Conservation (phyloP, 2,888 invertebrate species). For the Xestia rhomboidea region DNA sequence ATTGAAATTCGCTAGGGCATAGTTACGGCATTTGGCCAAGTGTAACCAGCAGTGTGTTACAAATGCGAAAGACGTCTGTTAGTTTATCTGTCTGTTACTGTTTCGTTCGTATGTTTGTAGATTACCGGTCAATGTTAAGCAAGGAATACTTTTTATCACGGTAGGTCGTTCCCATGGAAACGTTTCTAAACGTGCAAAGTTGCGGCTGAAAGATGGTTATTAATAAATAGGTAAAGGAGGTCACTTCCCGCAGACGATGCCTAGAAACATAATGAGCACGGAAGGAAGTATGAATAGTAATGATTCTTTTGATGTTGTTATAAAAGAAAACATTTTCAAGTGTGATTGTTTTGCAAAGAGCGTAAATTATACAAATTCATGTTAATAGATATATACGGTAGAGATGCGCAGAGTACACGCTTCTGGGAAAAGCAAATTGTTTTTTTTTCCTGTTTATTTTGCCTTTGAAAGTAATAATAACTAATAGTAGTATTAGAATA, state of each 20-base stretch:
- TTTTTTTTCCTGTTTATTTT: not conserved
- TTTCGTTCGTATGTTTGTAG: not conserved
- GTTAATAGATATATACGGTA: not conserved
- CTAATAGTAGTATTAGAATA: not conserved
- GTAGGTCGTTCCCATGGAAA: not conserved
- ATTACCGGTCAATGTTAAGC: not conserved
- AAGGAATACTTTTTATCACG: not conserved
- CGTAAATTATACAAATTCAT: slow-evolving; percentile 17
- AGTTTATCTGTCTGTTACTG: not conserved
- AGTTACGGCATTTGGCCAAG: no score
- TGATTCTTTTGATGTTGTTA: slow-evolving; percentile 27
- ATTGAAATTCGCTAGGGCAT: no score
- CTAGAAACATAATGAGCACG: not conserved
- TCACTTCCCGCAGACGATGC: not conserved
- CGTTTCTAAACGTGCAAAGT: not conserved
- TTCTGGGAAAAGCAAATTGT: not conserved
- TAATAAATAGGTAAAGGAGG: not conserved
- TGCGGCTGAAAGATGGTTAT: no score
- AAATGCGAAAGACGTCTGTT: no score
- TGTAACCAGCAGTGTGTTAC: no score
- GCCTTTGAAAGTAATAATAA: not conserved
- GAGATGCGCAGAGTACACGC: not conserved
- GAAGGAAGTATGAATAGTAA: slow-evolving; percentile 9
- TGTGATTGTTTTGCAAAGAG: slow-evolving; percentile 13
- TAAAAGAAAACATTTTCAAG: not conserved